Percentiles rank a stretch among this genome's conserved stretches.
Evolutionary conservation across 2,888 invertebrate species (phyloP).

Genomic region (Melikaiella ostensackeni): DNA sequence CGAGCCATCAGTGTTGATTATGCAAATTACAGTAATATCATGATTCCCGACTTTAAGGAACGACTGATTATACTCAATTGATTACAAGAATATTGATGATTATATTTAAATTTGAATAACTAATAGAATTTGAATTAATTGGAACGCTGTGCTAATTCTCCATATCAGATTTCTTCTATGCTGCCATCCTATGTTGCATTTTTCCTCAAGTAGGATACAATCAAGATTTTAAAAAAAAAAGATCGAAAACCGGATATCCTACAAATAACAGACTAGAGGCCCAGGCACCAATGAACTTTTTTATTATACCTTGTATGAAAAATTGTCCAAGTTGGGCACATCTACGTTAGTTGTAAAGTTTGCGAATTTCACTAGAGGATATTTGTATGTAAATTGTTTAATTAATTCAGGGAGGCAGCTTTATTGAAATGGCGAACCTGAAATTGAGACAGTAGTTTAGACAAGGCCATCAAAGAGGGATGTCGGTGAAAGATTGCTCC

Average conservation of each 20-base stretch:
- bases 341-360: not conserved
- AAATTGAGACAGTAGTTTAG: constrained; percentile 39
- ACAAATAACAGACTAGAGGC: too few relatives aligned
- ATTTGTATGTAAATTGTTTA: constrained; percentile 18
- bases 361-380: constrained; percentile 1
- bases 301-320: not conserved
- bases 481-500: constrained; percentile 37
- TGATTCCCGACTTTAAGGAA: constrained; percentile 26
- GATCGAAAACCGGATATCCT: too few relatives aligned
- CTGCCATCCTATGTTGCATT: not conserved
- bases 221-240: too few relatives aligned
- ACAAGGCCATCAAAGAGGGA: constrained; percentile 38
- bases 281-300: too few relatives aligned
- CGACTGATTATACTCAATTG: constrained; percentile 27
- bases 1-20: constrained; percentile 36
- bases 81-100: constrained; percentile 29
- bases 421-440: not conserved
- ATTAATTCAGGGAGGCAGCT: constrained; percentile 8
- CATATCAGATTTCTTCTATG: not conserved
- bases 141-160: not conserved
- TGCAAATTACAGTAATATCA: constrained; percentile 32
- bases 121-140: constrained; percentile 1
- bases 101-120: constrained; percentile 10
- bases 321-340: not conserved
- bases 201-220: not conserved